These are phyloP conservation scores for Epinephelus malabaricus DNA, from an alignment of 2,797 vertebrate genomes.

Conservation along the genomic window DNA sequence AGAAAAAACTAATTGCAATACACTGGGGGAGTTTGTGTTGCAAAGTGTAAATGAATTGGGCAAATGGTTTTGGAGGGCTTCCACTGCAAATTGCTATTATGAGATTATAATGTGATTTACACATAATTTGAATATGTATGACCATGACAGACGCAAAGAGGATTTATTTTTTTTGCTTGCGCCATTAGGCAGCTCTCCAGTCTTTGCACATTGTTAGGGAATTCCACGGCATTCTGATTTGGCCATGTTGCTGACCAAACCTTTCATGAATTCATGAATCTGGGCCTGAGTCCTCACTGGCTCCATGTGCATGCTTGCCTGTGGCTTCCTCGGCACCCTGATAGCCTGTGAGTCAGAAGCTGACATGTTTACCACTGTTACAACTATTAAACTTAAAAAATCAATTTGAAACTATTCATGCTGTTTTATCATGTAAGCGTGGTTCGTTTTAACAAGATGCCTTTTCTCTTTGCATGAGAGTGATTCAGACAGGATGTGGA, in stretches of 20 bases:
- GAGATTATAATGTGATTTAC: slow-evolving; percentile 56
- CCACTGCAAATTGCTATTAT: slow-evolving; percentile 40
- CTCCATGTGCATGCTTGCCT: not conserved
- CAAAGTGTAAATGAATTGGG: slow-evolving; percentile 36
- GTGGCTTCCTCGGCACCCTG: not conserved
- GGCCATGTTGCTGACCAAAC: slow-evolving; percentile 7
- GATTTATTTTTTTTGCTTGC: slow-evolving; percentile 23
- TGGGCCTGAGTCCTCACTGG: not conserved
- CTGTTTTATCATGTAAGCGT: not conserved
- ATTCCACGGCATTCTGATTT: slow-evolving; percentile 20
- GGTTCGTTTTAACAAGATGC: not conserved
- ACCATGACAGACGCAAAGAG: slow-evolving; percentile 25
- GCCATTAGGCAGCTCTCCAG: slow-evolving; percentile 46
- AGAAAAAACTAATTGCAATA: not conserved
- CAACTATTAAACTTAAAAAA: not conserved
- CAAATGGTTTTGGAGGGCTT: slow-evolving; percentile 24
- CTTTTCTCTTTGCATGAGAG: slow-evolving; percentile 13
- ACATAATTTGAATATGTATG: slow-evolving; percentile 51
- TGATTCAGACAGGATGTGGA: slow-evolving; percentile 74
- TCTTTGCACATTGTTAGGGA: slow-evolving; percentile 32
- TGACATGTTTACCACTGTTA: not conserved
- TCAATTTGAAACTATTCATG: not conserved
- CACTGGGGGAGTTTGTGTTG: slow-evolving; percentile 5
- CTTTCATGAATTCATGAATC: slow-evolving; percentile 1
- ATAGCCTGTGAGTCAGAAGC: not conserved